These are phyloP conservation scores for Tachuris rubrigastra DNA, from an alignment of 2,113 vertebrate genomes.

Conservation along the genomic window DNA sequence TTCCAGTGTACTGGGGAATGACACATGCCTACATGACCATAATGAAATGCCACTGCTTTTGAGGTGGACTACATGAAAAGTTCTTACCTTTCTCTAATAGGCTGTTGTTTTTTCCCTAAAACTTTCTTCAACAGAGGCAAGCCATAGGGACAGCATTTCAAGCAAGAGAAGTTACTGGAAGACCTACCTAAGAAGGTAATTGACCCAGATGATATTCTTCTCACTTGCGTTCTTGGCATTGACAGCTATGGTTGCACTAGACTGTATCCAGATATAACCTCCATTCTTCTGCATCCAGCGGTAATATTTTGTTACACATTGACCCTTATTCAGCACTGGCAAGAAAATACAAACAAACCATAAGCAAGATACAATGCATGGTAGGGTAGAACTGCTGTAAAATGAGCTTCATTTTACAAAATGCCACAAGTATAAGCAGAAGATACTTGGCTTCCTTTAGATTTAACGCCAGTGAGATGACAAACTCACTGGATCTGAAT, in stretches of 20 bases:
- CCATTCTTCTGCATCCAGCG: conserved; percentile 98
- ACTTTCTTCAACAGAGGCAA: background rate
- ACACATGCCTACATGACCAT: background rate
- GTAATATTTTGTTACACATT: conserved; percentile 98
- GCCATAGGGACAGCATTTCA: background rate
- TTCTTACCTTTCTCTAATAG: background rate
- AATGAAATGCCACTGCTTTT: background rate
- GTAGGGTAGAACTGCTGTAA: conserved; percentile 32
- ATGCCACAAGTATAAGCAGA: background rate
- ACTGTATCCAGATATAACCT: conserved; percentile 99
- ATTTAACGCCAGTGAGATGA: background rate
- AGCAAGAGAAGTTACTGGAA: conserved; percentile 43
- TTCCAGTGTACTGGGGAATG: background rate
- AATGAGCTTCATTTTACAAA: background rate
- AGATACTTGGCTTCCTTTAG: background rate
- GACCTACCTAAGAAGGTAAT: conserved; percentile 96
- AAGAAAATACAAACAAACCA: conserved; percentile 28
- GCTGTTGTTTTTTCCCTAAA: background rate
- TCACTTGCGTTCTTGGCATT: conserved; percentile 96
- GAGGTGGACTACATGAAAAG: background rate
- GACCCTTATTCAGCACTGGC: conserved; percentile 96
- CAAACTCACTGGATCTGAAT: conserved; percentile 15
- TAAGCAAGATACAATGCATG: background rate
- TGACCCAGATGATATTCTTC: conserved; percentile 99
- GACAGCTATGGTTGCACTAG: conserved; percentile 94